Evolutionary conservation across 1,140 invertebrate species (phyloP).

Genomic region (Goniozus legneri): DNA sequence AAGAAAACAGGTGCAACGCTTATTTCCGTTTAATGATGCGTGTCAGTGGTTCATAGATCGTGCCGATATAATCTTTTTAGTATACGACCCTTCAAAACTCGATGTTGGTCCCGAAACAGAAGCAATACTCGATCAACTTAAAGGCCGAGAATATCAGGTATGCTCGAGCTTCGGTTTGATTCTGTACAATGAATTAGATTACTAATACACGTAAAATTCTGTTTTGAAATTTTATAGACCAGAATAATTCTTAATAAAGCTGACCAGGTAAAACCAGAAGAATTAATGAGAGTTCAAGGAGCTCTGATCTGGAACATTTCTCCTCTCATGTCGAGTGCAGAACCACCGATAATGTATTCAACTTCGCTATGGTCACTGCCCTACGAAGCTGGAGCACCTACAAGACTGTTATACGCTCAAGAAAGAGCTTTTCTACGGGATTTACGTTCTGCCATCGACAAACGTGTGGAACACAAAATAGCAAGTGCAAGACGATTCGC

Average conservation of each 20-base stretch:
- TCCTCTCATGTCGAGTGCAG: conserved; percentile 86
- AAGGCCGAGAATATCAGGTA: conserved; percentile 86
- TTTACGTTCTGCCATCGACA: conserved; percentile 77
- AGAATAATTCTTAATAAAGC: conserved; percentile 93
- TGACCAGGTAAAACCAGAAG: conserved; percentile 87
- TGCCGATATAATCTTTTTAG: conserved; percentile 90
- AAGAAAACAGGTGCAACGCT: conserved; percentile 84
- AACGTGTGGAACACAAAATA: conserved; percentile 90
- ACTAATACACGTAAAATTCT: neutral
- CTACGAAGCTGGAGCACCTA: conserved; percentile 75
- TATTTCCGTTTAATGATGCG: conserved; percentile 93
- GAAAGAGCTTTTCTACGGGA: conserved; percentile 85
- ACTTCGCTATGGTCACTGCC: conserved; percentile 87
- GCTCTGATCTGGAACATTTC: conserved; percentile 95
- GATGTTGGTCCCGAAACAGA: conserved; percentile 93
- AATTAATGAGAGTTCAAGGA: conserved; percentile 88
- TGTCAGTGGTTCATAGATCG: conserved; percentile 96
- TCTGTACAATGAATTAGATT: neutral
- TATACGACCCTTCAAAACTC: conserved; percentile 92
- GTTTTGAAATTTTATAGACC: conserved; percentile 55
- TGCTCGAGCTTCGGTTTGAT: neutral
- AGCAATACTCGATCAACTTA: conserved; percentile 87
- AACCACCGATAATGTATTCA: conserved; percentile 93
- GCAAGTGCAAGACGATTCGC: conserved; percentile 90
- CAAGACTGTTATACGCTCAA: conserved; percentile 75